phyloP scores from a whole-genome alignment of 2,888 invertebrate genomes.

The Bugulina stolonifera region DNA sequence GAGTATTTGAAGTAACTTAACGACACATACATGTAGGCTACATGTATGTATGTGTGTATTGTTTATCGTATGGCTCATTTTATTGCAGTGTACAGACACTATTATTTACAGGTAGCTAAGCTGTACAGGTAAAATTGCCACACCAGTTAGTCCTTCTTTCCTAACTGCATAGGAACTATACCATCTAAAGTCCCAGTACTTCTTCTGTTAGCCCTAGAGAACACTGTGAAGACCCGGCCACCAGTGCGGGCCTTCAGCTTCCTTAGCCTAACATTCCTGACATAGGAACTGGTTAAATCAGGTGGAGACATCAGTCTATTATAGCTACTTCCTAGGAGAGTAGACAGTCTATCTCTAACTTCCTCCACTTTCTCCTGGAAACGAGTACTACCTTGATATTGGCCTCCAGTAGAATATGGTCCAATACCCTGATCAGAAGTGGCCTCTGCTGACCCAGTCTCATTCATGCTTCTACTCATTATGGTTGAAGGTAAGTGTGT shows the following conservation, averaged over 20 bases:
- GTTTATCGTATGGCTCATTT: too few relatives aligned
- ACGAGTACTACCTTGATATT: background rate
- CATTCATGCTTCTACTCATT: background rate
- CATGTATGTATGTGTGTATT: too few relatives aligned
- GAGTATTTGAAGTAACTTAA: too few relatives aligned
- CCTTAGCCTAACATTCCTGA: background rate
- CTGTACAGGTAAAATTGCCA: too few relatives aligned
- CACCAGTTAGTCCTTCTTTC: too few relatives aligned
- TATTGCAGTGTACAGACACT: too few relatives aligned
- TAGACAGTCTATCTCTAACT: background rate
- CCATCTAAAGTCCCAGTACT: background rate
- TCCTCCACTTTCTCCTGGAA: slow-evolving; percentile 12
- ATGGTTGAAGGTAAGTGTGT: background rate
- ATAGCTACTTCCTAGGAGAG: background rate
- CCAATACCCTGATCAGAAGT: background rate
- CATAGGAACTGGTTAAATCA: slow-evolving; percentile 3
- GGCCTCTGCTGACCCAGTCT: background rate
- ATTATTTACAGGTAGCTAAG: too few relatives aligned
- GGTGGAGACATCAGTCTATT: background rate
- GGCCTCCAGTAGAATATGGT: too few relatives aligned
- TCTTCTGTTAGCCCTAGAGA: background rate
- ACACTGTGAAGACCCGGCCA: slow-evolving; percentile 16
- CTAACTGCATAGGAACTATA: background rate
- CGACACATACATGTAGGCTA: too few relatives aligned
- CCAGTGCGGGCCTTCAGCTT: slow-evolving; percentile 1